A percentile compares a stretch with the other conserved stretches of the same genome.
These are phyloP conservation scores for Hirtodrosophila duncani DNA, from an alignment of 2,888 invertebrate genomes.

Conservation along the genomic window DNA sequence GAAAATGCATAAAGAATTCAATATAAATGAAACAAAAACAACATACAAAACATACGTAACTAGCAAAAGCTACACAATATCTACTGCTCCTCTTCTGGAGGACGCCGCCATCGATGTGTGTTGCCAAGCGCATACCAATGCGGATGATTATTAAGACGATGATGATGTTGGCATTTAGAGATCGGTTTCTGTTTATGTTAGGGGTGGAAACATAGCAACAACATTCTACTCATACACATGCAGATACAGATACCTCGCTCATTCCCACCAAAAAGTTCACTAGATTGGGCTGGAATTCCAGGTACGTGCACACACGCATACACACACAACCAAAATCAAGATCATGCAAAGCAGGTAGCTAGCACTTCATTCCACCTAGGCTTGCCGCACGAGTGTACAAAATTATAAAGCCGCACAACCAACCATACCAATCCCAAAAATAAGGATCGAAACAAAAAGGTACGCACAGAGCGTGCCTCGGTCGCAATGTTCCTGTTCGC, in stretches of 20 bases:
- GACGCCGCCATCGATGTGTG: no score
- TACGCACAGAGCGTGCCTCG: conserved; percentile 4
- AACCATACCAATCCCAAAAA: neutral
- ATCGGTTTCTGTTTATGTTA: conserved; percentile 41
- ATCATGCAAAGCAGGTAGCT: conserved; percentile 59
- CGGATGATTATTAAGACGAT: no score
- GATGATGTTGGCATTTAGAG: conserved; percentile 13
- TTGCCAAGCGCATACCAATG: conserved; percentile 38
- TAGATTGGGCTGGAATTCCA: conserved; percentile 14
- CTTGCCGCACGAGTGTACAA: conserved; percentile 9
- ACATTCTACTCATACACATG: conserved; percentile 4
- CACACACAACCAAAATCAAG: conserved; percentile 48
- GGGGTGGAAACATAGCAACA: conserved; percentile 50
- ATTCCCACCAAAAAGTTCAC: conserved; percentile 30
- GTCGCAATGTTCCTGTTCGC: conserved; percentile 10
- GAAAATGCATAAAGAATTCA: conserved; percentile 27
- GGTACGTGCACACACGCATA: conserved; percentile 18
- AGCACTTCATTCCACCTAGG: no score
- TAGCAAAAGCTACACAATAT: neutral
- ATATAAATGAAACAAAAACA: conserved; percentile 6
- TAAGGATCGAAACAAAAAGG: conserved; percentile 11
- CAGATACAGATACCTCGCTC: conserved; percentile 3
- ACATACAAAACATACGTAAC: conserved; percentile 7
- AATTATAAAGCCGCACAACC: conserved; percentile 11
- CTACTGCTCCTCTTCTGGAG: no score